These are phyloP conservation scores for Synanthedon myopaeformis DNA, from an alignment of 2,888 invertebrate genomes.

Conservation along the genomic window DNA sequence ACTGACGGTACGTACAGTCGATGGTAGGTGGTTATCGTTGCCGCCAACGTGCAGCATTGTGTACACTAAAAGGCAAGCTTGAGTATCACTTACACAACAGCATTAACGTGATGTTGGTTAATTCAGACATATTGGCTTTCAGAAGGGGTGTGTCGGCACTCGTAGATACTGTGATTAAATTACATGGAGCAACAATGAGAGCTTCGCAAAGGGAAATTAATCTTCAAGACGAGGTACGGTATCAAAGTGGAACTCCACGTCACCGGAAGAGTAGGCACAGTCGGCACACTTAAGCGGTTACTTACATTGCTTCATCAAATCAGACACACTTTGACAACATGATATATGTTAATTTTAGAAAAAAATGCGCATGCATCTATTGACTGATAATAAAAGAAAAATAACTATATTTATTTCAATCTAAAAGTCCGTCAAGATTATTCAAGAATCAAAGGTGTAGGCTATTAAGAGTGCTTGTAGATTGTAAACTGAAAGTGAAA, in stretches of 20 bases:
- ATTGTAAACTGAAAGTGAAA: no score
- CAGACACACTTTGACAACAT: no score
- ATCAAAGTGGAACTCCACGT: neutral
- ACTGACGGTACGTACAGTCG: neutral
- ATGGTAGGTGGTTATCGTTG: neutral
- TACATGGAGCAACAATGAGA: neutral
- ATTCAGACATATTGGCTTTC: neutral
- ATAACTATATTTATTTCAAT: no score
- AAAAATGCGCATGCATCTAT: no score
- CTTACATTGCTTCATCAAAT: no score
- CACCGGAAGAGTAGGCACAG: neutral
- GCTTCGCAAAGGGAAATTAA: neutral
- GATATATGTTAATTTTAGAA: no score
- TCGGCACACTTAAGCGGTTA: neutral
- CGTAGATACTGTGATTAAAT: neutral
- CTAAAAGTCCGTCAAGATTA: no score
- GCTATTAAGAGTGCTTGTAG: no score
- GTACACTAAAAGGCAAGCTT: neutral
- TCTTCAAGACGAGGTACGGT: neutral
- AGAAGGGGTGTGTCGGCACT: neutral
- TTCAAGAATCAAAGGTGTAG: no score
- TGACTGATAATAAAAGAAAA: no score
- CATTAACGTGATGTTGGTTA: neutral
- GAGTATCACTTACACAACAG: neutral
- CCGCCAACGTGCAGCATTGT: neutral